Conservation (phyloP, 2,797 vertebrate genomes). For the Xiphophorus birchmanni region DNA sequence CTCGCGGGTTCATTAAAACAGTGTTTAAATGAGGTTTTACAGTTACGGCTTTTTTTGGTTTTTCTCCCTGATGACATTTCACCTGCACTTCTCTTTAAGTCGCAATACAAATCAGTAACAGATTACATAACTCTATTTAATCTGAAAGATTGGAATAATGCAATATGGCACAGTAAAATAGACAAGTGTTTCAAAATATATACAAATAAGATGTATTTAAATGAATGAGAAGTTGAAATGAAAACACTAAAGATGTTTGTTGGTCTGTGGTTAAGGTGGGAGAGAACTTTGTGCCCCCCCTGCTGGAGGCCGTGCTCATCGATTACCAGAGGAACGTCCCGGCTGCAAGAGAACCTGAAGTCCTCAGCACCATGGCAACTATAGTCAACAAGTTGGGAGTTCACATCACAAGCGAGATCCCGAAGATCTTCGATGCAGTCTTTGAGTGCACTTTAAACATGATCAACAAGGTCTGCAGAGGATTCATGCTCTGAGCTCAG, state of each 20-base stretch:
- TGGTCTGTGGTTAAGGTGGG: conserved; percentile 82
- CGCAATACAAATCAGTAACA: background rate
- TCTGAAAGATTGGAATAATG: background rate
- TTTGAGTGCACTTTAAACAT: conserved; percentile 99
- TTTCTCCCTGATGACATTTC: background rate
- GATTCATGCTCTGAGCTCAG: conserved; percentile 34
- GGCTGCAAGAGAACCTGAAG: conserved; percentile 95
- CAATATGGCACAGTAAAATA: background rate
- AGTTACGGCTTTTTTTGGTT: background rate
- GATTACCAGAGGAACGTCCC: conserved; percentile 98
- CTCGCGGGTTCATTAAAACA: background rate
- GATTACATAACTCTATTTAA: background rate
- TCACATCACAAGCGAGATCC: conserved; percentile 97
- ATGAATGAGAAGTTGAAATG: background rate
- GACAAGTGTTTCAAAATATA: no score
- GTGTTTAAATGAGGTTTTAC: background rate
- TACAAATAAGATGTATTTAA: background rate
- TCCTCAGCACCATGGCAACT: conserved; percentile 98
- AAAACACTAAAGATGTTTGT: background rate
- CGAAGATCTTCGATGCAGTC: conserved; percentile 98
- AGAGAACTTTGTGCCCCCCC: conserved; percentile 96
- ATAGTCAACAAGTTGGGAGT: conserved; percentile 97
- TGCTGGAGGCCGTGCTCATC: conserved; percentile 96
- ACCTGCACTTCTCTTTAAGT: background rate
- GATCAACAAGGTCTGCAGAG: conserved; percentile 92